Conservation (phyloP, 2,113 vertebrate species). For the Amazona vittata region DNA sequence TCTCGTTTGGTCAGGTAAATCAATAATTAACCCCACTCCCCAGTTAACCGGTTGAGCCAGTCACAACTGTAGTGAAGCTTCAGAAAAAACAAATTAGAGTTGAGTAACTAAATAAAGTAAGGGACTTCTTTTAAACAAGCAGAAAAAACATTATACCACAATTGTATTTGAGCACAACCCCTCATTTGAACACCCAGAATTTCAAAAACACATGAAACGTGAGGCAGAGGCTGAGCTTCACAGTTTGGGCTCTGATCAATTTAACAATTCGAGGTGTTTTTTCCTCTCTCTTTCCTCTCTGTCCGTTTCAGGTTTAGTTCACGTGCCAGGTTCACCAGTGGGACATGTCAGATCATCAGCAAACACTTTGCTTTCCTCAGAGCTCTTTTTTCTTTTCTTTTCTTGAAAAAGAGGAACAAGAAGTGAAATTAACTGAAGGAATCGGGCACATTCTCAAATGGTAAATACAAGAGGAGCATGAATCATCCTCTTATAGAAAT, state of each 20-base stretch:
- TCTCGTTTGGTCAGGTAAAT: not conserved
- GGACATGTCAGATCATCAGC: not conserved
- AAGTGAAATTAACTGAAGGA: slow-evolving; percentile 49
- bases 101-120: not conserved
- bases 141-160: not conserved
- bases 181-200: not conserved
- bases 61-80: not conserved
- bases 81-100: not conserved
- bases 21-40: not conserved
- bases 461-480: slow-evolving; percentile 70
- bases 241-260: not conserved
- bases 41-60: not conserved
- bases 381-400: not conserved
- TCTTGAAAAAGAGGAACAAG: slow-evolving; percentile 39
- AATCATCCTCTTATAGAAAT: slow-evolving; percentile 72
- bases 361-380: not conserved
- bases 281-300: not conserved
- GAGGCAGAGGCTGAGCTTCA: not conserved
- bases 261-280: not conserved
- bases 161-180: not conserved
- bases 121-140: not conserved
- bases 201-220: not conserved
- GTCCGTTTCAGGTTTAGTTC: not conserved
- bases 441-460: slow-evolving; percentile 20
- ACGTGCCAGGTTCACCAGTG: not conserved